These are phyloP conservation scores for Drosophila willistoni DNA, from an alignment of 1,140 invertebrate species.

Conservation along the genomic window DNA sequence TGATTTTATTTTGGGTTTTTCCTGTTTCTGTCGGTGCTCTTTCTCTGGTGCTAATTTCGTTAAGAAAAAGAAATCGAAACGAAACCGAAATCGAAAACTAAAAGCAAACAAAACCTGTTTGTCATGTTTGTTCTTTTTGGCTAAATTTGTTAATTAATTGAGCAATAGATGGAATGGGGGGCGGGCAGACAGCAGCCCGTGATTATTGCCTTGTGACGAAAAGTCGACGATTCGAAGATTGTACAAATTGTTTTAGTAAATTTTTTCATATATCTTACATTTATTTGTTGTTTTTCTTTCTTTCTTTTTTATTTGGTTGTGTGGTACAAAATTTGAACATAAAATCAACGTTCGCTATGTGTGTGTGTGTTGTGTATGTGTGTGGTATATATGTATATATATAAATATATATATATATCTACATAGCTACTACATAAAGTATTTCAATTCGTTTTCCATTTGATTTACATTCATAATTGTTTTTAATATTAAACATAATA, in stretches of 20 bases:
- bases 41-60: constrained; percentile 53
- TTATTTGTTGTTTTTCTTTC: constrained; percentile 34
- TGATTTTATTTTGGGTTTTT: constrained; percentile 45
- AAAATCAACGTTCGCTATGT: constrained; percentile 64
- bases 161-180: constrained; percentile 31
- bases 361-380: constrained; percentile 34
- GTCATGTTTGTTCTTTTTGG: constrained; percentile 69
- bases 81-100: constrained; percentile 2
- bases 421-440: constrained; percentile 75
- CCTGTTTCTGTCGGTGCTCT: constrained; percentile 1
- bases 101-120: constrained; percentile 51
- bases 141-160: constrained; percentile 72
- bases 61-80: constrained; percentile 40
- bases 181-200: constrained; percentile 28
- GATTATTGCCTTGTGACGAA: constrained; percentile 19
- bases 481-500: constrained; percentile 68
- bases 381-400: constrained; percentile 5
- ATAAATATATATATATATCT: constrained; percentile 53
- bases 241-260: too few relatives aligned
- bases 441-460: constrained; percentile 48
- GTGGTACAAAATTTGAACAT: constrained; percentile 73
- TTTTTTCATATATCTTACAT: constrained; percentile 54
- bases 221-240: constrained; percentile 20
- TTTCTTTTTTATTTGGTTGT: constrained; percentile 52
- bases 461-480: constrained; percentile 42